Conservation (phyloP, 1,140 invertebrate species). For the Potamilus streckersoni region DNA sequence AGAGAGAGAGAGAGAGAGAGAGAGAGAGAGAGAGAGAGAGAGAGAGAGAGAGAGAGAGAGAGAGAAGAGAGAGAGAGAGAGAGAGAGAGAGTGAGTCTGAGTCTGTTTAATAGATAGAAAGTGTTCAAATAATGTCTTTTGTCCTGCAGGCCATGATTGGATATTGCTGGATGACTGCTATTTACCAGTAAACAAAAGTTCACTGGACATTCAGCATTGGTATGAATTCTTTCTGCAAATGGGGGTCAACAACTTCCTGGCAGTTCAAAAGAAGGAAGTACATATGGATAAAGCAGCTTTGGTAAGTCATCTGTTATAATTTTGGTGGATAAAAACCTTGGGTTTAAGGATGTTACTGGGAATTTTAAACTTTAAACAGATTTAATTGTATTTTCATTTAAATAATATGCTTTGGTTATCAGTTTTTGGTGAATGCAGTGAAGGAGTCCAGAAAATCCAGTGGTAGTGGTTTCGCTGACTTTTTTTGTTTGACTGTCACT, state of each 20-base stretch:
- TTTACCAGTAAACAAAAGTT: conserved; percentile 16
- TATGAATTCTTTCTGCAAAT: conserved; percentile 47
- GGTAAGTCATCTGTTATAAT: conserved; percentile 9
- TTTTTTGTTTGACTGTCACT: no score
- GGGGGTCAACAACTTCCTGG: conserved; percentile 43
- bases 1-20: not conserved
- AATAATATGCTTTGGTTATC: no score
- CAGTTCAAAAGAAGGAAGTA: conserved; percentile 18
- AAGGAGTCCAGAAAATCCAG: no score
- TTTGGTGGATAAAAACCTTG: no score
- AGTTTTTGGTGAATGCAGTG: no score
- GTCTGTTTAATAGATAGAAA: not conserved
- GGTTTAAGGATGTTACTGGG: no score
- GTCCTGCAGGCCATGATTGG: conserved; percentile 46
- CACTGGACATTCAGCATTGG: conserved; percentile 27
- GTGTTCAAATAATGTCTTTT: not conserved
- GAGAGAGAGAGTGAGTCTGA: not conserved
- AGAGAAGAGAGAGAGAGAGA: no score
- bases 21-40: no score
- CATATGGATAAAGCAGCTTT: conserved; percentile 5
- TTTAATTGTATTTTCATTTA: no score
- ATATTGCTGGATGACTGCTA: conserved; percentile 40
- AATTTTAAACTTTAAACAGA: no score
- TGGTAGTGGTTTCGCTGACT: no score
- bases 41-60: no score